phyloP scores from a whole-genome alignment of 1,140 invertebrate species.

The Argopecten irradians region DNA sequence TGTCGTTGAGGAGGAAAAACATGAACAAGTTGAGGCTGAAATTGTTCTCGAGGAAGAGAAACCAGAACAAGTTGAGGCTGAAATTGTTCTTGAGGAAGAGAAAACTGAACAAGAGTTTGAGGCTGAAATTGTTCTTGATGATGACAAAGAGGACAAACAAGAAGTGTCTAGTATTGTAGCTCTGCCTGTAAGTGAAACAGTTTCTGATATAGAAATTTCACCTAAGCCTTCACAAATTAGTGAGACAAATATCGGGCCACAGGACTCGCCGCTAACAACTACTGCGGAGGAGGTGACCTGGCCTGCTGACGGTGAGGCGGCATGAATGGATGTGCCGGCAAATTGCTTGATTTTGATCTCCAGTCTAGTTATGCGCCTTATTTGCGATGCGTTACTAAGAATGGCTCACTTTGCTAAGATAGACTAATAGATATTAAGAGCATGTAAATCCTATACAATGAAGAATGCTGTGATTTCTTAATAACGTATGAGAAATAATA shows the following conservation, averaged over 20 bases:
- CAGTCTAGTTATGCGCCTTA: not conserved
- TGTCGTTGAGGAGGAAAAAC: not conserved
- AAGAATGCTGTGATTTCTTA: constrained; percentile 4
- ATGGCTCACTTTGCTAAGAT: not conserved
- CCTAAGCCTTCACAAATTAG: constrained; percentile 24
- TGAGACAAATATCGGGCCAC: constrained; percentile 11
- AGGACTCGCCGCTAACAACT: not conserved
- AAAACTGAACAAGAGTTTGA: constrained; percentile 26
- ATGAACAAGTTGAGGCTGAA: constrained; percentile 14
- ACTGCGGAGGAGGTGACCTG: not conserved
- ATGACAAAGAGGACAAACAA: constrained; percentile 31
- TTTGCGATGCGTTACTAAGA: constrained; percentile 15
- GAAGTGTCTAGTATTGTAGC: constrained; percentile 28
- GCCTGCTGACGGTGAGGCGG: not conserved
- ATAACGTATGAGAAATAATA: not conserved
- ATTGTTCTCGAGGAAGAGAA: not conserved
- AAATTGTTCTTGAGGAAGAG: not conserved
- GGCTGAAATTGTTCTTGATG: constrained; percentile 30
- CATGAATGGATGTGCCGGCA: not conserved
- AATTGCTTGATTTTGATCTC: not conserved
- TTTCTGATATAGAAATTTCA: constrained; percentile 33
- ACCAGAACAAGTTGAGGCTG: not conserved
- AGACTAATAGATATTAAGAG: constrained; percentile 8
- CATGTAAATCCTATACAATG: not conserved
- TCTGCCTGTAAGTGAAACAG: constrained; percentile 36